Base-by-base conservation (phyloP, 2,888 invertebrate genomes). In the Tryphoninae sp. region DNA sequence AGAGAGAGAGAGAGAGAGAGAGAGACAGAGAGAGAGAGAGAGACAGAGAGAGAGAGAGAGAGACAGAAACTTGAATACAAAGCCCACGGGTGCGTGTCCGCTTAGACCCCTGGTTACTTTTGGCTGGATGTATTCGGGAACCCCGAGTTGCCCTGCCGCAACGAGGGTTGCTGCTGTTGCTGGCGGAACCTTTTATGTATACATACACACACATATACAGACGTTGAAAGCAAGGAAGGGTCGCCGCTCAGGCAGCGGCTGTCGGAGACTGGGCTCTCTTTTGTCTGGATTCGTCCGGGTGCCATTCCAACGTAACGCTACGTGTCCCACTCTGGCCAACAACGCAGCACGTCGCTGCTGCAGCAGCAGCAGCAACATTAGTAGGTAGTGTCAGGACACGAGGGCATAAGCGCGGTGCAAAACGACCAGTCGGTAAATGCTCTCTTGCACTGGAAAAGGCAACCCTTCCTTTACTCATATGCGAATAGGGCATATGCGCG, bases 231-330 rank as follows among this genome's bases (percentile, higher is more conserved):
- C 51, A 81, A 85, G 77, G 85, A 86, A 87, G 89, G 89, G 89
- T 87, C 88, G 87, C 55, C 49, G 83, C 33, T 33, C 86, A 84
- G 87, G 86, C 88, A 87, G 87, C 87, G 88, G 88, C 88, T 86
- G 87, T 85, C 86, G 87, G 87, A 65, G 69, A 84, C 81, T 82
- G 76, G 84, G 83, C 74, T 86, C 86, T 84, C 88, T 89, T 90
- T 90, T 90, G 89, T 90, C 87, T 81, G 85, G 69, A 84, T 83
- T 76, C 76, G 80, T 83, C 76, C 77, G 73, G 82, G 80, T 72
- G 79, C 79, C 40, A 53, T 61, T 53, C 49, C 78, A n/a, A 55
- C 58, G 49, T 26, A 22, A 42, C 40, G 53, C 59, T 59, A 40
- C 16, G n/a, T 23, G 45, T 65, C 49, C 68, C 9, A 40, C 33